These are phyloP conservation scores for Lepidurus apus DNA, from an alignment of 1,140 invertebrate genomes.

Conservation along the genomic window DNA sequence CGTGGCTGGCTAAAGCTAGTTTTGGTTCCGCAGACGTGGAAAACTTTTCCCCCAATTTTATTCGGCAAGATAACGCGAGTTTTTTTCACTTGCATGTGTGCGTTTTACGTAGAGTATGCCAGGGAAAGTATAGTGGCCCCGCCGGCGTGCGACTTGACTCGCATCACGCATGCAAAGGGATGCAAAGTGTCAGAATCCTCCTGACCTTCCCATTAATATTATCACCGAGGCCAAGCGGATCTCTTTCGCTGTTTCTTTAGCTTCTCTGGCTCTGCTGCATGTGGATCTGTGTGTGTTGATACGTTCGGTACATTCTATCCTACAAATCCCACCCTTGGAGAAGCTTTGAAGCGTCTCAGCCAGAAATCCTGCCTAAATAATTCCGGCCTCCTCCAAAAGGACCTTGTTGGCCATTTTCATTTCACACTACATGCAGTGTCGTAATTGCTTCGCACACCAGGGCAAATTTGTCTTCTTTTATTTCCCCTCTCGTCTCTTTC, in stretches of 20 bases:
- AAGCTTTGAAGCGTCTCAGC: background rate
- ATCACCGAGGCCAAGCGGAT: slow-evolving; percentile 9
- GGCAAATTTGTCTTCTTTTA: slow-evolving; percentile 21
- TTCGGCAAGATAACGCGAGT: too few relatives aligned
- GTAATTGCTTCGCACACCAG: slow-evolving; percentile 3
- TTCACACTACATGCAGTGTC: slow-evolving; percentile 5
- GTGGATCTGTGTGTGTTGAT: background rate
- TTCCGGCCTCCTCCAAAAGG: background rate
- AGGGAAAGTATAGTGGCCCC: background rate
- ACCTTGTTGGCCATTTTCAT: background rate
- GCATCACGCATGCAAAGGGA: background rate
- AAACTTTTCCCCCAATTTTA: background rate
- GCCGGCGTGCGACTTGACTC: background rate
- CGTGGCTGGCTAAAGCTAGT: background rate
- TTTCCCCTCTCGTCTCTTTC: background rate
- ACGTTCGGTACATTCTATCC: background rate
- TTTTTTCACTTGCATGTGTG: too few relatives aligned
- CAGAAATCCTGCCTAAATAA: background rate
- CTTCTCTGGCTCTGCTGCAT: background rate
- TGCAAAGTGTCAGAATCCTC: slow-evolving; percentile 14
- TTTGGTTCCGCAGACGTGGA: background rate
- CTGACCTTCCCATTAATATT: slow-evolving; percentile 22
- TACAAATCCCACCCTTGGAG: background rate
- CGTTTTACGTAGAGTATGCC: too few relatives aligned
- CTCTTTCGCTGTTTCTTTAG: slow-evolving; percentile 1